These are phyloP conservation scores for Styela clava DNA, from an alignment of 23 tunicate genomes.

Conservation along the genomic window DNA sequence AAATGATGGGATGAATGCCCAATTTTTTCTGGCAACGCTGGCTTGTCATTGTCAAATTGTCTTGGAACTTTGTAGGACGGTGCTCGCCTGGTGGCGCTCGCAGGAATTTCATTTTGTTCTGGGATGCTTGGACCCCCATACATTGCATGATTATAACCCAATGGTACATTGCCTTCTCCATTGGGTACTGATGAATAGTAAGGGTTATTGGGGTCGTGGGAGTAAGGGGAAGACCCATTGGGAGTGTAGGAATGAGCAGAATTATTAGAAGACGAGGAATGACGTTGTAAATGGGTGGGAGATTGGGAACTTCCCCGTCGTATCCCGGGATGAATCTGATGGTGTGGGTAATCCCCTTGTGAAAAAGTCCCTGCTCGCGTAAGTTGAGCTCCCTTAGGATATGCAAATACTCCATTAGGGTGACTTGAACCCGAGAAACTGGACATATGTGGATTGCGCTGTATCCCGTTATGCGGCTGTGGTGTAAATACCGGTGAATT, in stretches of 20 bases:
- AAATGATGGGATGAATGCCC: neutral
- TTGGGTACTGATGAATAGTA: conserved; percentile 23
- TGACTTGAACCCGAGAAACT: conserved; percentile 3
- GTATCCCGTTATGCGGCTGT: neutral
- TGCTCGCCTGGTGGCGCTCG: neutral
- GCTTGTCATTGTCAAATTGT: neutral
- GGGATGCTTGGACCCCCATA: conserved; percentile 19
- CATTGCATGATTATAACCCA: conserved; percentile 7
- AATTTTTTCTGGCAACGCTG: conserved; percentile 6
- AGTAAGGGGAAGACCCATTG: conserved; percentile 9
- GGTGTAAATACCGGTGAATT: conserved; percentile 17
- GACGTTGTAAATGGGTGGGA: conserved; percentile 33
- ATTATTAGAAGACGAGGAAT: conserved; percentile 35
- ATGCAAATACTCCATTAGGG: conserved; percentile 37
- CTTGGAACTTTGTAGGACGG: conserved; percentile 27
- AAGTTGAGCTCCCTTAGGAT: conserved; percentile 16
- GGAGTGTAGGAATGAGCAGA: conserved; percentile 39
- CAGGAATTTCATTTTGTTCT: conserved; percentile 3
- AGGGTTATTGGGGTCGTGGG: conserved; percentile 36
- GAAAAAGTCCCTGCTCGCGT: conserved; percentile 10
- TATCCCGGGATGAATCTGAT: conserved; percentile 13
- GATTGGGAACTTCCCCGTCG: conserved; percentile 21
- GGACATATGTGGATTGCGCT: conserved; percentile 6
- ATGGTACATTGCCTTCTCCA: neutral
- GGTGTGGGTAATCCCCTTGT: conserved; percentile 10